phyloP scores from a whole-genome alignment of 2,113 vertebrate genomes.

The Pelvicachromis taeniatus region DNA sequence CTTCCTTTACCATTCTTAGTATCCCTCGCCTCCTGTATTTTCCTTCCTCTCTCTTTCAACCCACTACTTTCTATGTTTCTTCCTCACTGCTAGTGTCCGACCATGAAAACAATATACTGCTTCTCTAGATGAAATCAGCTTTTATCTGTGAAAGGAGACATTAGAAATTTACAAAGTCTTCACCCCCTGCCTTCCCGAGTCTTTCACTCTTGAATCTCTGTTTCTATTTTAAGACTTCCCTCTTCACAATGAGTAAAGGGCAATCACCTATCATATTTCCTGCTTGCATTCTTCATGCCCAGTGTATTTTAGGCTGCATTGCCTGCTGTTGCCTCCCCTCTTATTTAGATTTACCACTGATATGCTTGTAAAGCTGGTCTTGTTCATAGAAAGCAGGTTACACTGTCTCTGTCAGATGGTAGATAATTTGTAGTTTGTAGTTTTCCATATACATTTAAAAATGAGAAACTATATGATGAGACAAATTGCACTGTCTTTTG shows the following conservation, averaged over 20 bases:
- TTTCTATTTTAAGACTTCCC: slow-evolving; percentile 25
- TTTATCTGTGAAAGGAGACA: slow-evolving; percentile 1
- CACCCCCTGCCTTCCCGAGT: not conserved
- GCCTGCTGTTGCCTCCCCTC: not conserved
- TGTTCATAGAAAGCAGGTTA: not conserved
- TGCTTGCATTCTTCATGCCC: not conserved
- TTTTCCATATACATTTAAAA: not conserved
- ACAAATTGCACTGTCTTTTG: not conserved
- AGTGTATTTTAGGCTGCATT: slow-evolving; percentile 16
- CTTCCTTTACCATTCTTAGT: not conserved
- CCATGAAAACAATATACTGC: not conserved
- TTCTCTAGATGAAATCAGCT: slow-evolving; percentile 13
- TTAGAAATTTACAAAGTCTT: not conserved
- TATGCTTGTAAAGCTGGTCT: not conserved
- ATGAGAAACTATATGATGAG: not conserved
- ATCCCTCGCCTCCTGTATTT: not conserved
- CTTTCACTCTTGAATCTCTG: not conserved
- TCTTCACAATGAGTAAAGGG: slow-evolving; percentile 22
- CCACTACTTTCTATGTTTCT: slow-evolving; percentile 1
- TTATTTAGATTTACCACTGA: not conserved
- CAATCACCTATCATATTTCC: slow-evolving; percentile 22
- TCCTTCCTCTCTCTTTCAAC: not conserved
- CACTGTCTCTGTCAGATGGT: not conserved
- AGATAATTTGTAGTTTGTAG: not conserved
- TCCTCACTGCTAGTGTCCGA: not conserved